Base-by-base conservation (phyloP, 2,797 vertebrate genomes). In the Halcyon leucocephala region DNA sequence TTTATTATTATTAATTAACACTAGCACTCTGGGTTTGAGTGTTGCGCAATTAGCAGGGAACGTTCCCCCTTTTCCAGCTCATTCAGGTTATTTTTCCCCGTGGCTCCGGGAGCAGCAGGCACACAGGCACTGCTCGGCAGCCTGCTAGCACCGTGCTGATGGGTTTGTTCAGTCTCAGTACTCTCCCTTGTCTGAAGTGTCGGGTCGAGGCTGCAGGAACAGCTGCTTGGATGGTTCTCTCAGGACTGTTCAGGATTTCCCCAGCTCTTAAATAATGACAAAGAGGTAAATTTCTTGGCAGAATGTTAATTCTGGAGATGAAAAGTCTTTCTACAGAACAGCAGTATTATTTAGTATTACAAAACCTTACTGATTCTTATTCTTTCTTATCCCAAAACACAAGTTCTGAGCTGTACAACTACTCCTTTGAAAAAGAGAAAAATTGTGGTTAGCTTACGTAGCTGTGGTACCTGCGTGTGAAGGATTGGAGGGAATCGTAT, bases 111-210 rank as follows among this genome's bases (percentile, higher is more conserved):
- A 37, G 51, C 44, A 91, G 93, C 60, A 31, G 35, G 9, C 14
- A 2, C 2, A 3, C 31, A 52, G 60, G 14, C 44, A 6, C 20
- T 49, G 61, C 72, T 62, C 39, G 69, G 67, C 74, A 39, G 13
- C 41, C 3, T 7, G 37, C 13, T 16, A 1, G 4, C 11, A 0
- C 28, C 61, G 13, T n/a, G 16, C 31, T 24, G 61, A 6, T 16
- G 3, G 4, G 54, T 76, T 22, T 64, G 19, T 25, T 18, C 25
- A 13, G 52, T 41, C 24, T 33, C 14, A 5, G 42, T 17, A 1
- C 41, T 21, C 26, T 37, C 22, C 28, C 86, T 15, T 64, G 70
- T 74, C 73, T 46, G 35, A 13, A 55, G 5, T 0, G 0, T 8
- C 3, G 2, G 10, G 11, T 8, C 6, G 67, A 39, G 55, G 22